Evolutionary conservation across 2,888 invertebrate species (phyloP).

Genomic region (Megalurothrips usitatus): DNA sequence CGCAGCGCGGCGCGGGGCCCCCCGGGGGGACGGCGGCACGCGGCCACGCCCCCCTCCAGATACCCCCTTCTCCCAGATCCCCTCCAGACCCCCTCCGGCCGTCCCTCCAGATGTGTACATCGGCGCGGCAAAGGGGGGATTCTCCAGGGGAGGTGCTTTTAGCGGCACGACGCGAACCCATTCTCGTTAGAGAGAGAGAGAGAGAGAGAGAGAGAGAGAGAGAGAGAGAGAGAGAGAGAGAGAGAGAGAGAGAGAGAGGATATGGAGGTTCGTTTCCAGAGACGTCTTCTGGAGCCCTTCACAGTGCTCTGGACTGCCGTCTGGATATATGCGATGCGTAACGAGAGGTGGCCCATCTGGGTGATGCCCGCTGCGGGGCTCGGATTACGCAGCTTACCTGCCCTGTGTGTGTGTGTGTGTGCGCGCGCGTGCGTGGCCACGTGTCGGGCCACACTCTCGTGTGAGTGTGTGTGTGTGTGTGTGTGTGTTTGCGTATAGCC

Average conservation of each 20-base stretch:
- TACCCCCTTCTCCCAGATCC: neutral
- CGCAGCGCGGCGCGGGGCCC: neutral
- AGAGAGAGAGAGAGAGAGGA: too few species aligned
- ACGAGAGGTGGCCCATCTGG: neutral
- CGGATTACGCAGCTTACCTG: neutral
- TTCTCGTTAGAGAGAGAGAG: too few species aligned
- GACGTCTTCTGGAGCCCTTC: too few species aligned
- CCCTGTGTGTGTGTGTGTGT: neutral
- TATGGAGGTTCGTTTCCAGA: too few species aligned
- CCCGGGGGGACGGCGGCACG: too few species aligned
- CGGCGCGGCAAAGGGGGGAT: too few species aligned
- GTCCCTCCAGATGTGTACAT: too few species aligned
- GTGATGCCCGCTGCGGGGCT: neutral
- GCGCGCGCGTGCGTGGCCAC: neutral
- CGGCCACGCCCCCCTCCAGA: neutral
- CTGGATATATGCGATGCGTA: neutral
- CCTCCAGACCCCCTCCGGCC: neutral
- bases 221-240: too few species aligned
- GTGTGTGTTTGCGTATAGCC: neutral
- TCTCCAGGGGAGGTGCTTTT: too few species aligned
- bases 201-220: too few species aligned
- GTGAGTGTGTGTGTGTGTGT: neutral
- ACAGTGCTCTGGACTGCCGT: too few species aligned
- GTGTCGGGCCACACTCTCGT: neutral
- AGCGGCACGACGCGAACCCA: too few species aligned